Percentiles rank a stretch among this genome's conserved stretches.
Conservation (phyloP, 2,888 invertebrate species). For the Oasisia sp. region DNA sequence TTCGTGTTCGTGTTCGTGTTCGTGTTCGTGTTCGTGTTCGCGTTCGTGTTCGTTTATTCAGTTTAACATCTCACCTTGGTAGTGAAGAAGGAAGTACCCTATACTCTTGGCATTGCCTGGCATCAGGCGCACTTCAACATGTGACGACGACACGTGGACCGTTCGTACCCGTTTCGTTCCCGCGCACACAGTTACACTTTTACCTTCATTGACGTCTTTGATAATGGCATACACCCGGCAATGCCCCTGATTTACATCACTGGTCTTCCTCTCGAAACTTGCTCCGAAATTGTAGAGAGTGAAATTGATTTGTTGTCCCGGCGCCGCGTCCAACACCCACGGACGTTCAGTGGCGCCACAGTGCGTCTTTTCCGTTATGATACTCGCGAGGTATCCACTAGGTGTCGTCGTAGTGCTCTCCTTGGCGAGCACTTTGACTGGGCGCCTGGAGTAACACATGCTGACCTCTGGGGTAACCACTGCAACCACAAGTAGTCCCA, state of each 20-base stretch:
- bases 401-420: neutral
- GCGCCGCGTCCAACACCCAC: constrained; percentile 27
- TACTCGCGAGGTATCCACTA: constrained; percentile 29
- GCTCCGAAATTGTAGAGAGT: constrained; percentile 27
- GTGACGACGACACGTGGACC: neutral
- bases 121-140: neutral
- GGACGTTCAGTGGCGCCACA: constrained; percentile 25
- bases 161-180: neutral
- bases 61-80: constrained; percentile 29
- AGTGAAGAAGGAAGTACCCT: constrained; percentile 36
- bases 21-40: neutral
- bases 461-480: neutral
- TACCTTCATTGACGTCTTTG: constrained; percentile 28
- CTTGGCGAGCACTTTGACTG: neutral
- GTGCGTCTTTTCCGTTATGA: constrained; percentile 30
- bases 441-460: neutral
- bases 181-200: constrained; percentile 17
- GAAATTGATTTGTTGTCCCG: constrained; percentile 28
- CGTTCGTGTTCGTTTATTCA: neutral
- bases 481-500: neutral
- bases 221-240: constrained; percentile 38
- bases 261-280: neutral
- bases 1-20: neutral
- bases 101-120: constrained; percentile 18
- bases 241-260: neutral